Base-by-base conservation (phyloP, 92 coral and sea anemone genomes). In the Epizoanthus stellaris region DNA sequence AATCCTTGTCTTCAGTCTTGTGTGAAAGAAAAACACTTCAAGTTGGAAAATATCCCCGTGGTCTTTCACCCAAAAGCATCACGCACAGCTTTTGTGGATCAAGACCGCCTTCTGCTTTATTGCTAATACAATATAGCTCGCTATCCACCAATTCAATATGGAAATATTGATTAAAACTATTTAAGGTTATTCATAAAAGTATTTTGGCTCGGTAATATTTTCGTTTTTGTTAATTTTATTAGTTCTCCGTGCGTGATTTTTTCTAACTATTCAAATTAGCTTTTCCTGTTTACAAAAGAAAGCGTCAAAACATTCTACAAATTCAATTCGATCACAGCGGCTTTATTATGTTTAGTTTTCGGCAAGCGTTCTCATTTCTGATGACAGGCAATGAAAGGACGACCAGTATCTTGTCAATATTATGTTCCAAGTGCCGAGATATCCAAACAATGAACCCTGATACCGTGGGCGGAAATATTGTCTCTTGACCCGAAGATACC, bases 231-330 rank as follows among this genome's bases (percentile, higher is more conserved):
- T 52, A 52, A 52, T 52, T 45, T 30, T 52, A 52, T 11, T 52
- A 63, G 43, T 21, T 59, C 38, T 58, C 6, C 1, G 66, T 76
- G 81, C 73, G 72, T 79, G 83, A 79, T 63, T 63, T 64, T 45
- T 67, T 13, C 72, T 57, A 79, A 47, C 61, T 63, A 79, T 79
- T 79, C 72, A 79, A 62, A 79, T 79, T 63, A 79, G 23, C 39
- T 43, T 40, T 79, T 79, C 70, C 20, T 79, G 83, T 79, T 79
- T 79, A 79, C 73, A 64, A 42, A 79, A 3, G 34, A 52, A 67
- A 62, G 72, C 72, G 83, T 79, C 60, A 79, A 63, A 15, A 79
- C 83, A 79, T 79, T 49, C 73, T 79, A 79, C 83, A 79, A 79
- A 79, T 79, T 79, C 83, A 79, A 62, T 5, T 79, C 83, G 34